Percentiles rank a stretch among this genome's conserved stretches.
phyloP scores from a whole-genome alignment of 2,113 vertebrate genomes.

The Oncorhynchus mykiss region DNA sequence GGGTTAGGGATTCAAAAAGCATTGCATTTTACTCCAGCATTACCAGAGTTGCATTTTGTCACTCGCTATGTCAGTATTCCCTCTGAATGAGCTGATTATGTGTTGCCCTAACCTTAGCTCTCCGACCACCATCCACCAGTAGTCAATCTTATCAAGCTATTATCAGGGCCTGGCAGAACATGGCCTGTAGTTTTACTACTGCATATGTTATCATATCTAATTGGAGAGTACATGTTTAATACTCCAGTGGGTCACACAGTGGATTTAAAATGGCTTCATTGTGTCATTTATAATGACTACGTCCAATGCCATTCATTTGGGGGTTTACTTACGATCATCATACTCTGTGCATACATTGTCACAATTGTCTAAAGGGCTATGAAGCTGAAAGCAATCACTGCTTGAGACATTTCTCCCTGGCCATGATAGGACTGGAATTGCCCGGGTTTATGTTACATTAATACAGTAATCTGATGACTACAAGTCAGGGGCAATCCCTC shows the following conservation, averaged over 20 bases:
- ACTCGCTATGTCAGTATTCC: slow-evolving; percentile 20
- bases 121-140: slow-evolving; percentile 14
- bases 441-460: slow-evolving; percentile 18
- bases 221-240: slow-evolving; percentile 67
- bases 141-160: slow-evolving; percentile 54
- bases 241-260: slow-evolving; percentile 54
- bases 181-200: slow-evolving; percentile 52
- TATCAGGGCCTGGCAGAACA: slow-evolving; percentile 54
- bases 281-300: slow-evolving; percentile 56
- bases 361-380: slow-evolving; percentile 3
- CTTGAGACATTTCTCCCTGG: neutral
- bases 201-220: slow-evolving; percentile 59
- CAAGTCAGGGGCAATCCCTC: slow-evolving; percentile 8
- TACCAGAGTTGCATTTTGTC: too few relatives aligned
- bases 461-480: slow-evolving; percentile 18
- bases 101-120: slow-evolving; percentile 33
- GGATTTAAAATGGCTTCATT: slow-evolving; percentile 49
- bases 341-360: slow-evolving; percentile 20
- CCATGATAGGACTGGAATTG: slow-evolving; percentile 16
- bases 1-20: too few relatives aligned
- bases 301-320: slow-evolving; percentile 19
- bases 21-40: too few relatives aligned
- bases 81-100: slow-evolving; percentile 47
- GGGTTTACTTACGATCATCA: neutral
- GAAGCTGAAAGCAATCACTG: slow-evolving; percentile 10